Evolutionary conservation across 1,140 invertebrate genomes (phyloP), one percentile per base, ranked within the genome.

Genomic region (Mesaphorura yosii): DNA sequence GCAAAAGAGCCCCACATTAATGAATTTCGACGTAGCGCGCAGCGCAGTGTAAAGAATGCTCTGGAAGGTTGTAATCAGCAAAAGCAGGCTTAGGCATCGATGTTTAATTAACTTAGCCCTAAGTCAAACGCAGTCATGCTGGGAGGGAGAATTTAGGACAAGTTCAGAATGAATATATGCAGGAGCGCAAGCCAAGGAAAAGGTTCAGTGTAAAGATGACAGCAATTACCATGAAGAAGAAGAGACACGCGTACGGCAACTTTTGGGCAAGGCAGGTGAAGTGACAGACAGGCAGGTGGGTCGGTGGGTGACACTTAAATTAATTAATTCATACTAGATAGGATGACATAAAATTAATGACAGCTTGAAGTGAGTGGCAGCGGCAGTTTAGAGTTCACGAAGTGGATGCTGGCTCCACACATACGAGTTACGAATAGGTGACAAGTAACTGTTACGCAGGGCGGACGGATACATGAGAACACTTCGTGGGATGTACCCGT

Each of bases 351-450:
- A n/a, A n/a, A n/a, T n/a, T n/a, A n/a, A n/a, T n/a, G n/a, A n/a
- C n/a, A n/a, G n/a, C n/a, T n/a, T n/a, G n/a, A n/a, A n/a, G n/a
- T n/a, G n/a, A n/a, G n/a, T n/a, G n/a, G n/a, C n/a, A n/a, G n/a
- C n/a, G n/a, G n/a, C n/a, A n/a, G n/a, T 54, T 47, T 58, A 57
- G 70, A 86, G 84, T 68, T 87, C 83, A 73, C 86, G 82, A 69
- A 86, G 78, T 66, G 86, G 86, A 71, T 89, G 85, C 72, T 83
- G 81, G 68, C 82, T 81, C 86, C 86, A 88, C 62, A 88, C 76
- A 73, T 85, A 88, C 71, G 79, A 82, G 70, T 84, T 82, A 76
- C 87, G 88, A 66, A 88, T 77, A 45, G 86, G 86, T 62, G 84
- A 88, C 66, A 88, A 78, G 73, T 85, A 89, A 64, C 83, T 86